Evolutionary conservation across 2,888 invertebrate species (phyloP).

Genomic region (Tribolium freemani): DNA sequence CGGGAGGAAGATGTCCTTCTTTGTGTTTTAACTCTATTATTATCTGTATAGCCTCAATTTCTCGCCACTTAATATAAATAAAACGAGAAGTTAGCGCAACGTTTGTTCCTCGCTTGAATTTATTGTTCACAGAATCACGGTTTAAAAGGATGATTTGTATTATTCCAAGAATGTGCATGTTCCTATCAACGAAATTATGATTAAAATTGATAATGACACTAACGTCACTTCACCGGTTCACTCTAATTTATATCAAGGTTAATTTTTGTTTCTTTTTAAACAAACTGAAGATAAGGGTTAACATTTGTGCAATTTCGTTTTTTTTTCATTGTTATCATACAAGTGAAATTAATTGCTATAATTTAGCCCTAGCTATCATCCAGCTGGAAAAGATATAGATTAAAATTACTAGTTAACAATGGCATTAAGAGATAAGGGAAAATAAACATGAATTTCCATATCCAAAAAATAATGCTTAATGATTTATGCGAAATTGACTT

Average conservation of each 20-base stretch:
- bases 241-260: conserved; percentile 14
- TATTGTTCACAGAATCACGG: conserved; percentile 18
- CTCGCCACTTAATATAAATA: conserved; percentile 31
- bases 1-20: conserved; percentile 16
- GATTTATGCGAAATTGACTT: background rate
- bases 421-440: background rate
- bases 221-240: background rate
- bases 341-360: conserved; percentile 16
- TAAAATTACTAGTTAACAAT: background rate
- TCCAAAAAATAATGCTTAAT: background rate
- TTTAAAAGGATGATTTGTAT: background rate
- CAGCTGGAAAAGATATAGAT: conserved; percentile 3
- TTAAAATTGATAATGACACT: background rate
- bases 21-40: conserved; percentile 23
- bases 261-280: conserved; percentile 1
- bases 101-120: conserved; percentile 4
- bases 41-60: conserved; percentile 32
- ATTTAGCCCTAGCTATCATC: background rate
- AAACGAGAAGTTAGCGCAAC: conserved; percentile 30
- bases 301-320: background rate
- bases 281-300: conserved; percentile 9
- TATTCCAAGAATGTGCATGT: conserved; percentile 7
- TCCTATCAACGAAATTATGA: background rate
- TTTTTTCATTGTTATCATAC: conserved; percentile 1
- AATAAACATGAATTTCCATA: background rate